Evolutionary conservation across 2,113 vertebrate species (phyloP).

Genomic region (Pluvianellus socialis): DNA sequence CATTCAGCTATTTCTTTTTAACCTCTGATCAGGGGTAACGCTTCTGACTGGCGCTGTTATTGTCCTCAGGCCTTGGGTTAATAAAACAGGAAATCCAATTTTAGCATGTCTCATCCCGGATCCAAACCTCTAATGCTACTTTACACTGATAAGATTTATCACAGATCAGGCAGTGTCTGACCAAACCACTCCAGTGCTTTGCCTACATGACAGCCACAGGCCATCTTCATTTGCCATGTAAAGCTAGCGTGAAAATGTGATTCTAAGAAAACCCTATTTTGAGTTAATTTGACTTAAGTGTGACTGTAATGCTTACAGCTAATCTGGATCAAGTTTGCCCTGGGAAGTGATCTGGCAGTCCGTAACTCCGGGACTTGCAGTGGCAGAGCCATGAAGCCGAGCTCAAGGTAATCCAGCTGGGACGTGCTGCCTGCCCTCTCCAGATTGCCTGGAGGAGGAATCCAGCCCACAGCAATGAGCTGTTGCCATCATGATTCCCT

Average conservation of each 20-base stretch:
- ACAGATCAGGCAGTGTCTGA: background rate
- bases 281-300: background rate
- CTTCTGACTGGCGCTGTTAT: background rate
- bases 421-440: background rate
- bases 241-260: background rate
- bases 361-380: background rate
- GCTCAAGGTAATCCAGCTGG: rapidly evolving
- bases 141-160: background rate
- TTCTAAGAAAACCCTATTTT: background rate
- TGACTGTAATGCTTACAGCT: background rate
- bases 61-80: background rate
- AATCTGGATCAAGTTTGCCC: background rate
- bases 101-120: background rate
- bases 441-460: background rate
- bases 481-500: background rate
- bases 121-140: background rate
- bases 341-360: rapidly evolving
- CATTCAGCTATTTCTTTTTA: background rate
- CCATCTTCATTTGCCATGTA: background rate
- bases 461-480: background rate
- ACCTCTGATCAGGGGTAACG: background rate
- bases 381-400: background rate
- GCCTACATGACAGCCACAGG: background rate
- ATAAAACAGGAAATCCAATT: background rate
- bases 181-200: background rate